Evolutionary conservation across 2,888 invertebrate species (phyloP).

Genomic region (Apotomis turbidana): DNA sequence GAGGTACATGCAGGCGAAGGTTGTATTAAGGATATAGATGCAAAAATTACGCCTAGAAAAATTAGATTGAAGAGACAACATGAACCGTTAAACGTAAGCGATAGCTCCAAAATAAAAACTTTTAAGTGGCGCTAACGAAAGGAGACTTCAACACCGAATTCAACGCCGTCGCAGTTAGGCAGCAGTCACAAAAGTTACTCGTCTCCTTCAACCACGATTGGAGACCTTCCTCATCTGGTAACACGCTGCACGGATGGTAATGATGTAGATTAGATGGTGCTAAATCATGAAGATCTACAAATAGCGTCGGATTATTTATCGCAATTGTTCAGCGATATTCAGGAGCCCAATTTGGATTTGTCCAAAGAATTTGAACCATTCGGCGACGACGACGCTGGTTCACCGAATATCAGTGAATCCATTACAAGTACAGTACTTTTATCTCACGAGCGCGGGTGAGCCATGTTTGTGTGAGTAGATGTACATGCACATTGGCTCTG

Average conservation of each 20-base stretch:
- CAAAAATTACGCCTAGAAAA: constrained; percentile 38
- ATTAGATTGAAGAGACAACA: constrained; percentile 21
- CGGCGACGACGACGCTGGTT: constrained; percentile 45
- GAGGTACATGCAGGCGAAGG: not conserved
- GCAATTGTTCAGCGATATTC: constrained; percentile 63
- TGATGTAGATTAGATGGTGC: constrained; percentile 50
- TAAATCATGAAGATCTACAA: constrained; percentile 61
- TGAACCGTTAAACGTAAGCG: not conserved
- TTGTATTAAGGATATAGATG: constrained; percentile 43
- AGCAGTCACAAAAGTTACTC: not conserved
- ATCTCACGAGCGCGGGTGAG: no score
- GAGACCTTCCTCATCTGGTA: not conserved
- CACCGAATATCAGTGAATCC: constrained; percentile 27
- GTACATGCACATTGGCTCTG: no score
- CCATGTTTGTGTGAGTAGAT: no score
- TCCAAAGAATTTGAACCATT: constrained; percentile 50
- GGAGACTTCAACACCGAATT: not conserved
- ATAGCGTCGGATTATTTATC: constrained; percentile 60
- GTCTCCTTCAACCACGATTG: not conserved
- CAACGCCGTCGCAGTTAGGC: not conserved
- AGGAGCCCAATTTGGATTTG: constrained; percentile 53
- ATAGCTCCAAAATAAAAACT: constrained; percentile 2
- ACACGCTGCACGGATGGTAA: not conserved
- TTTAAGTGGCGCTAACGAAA: constrained; percentile 59
- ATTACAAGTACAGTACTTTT: no score